phyloP scores from a whole-genome alignment of 2,113 vertebrate species.

The Cynocephalus volans region DNA sequence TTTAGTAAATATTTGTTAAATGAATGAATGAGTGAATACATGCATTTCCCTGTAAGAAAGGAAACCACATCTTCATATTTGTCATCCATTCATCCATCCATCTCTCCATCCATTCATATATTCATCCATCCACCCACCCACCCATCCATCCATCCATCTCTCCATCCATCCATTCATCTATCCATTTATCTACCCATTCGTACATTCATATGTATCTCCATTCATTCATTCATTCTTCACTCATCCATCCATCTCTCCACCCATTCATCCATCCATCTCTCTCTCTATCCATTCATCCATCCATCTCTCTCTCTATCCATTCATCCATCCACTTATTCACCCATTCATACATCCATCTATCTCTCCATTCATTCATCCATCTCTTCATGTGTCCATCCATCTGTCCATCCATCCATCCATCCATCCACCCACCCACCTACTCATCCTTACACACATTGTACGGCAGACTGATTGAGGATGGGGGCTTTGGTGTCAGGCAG shows the following conservation, averaged over 20 bases:
- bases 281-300: neutral
- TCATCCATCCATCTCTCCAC: neutral
- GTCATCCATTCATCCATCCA: neutral
- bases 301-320: neutral
- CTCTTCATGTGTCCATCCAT: neutral
- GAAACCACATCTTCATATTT: neutral
- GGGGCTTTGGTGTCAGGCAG: neutral
- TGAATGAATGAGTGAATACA: neutral
- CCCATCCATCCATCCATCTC: neutral
- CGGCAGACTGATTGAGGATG: neutral
- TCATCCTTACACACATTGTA: neutral
- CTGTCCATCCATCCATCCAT: too few relatives aligned
- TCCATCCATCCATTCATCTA: neutral
- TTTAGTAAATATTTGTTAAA: neutral
- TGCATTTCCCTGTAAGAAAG: neutral
- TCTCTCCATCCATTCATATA: neutral
- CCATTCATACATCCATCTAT: neutral
- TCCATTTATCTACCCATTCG: neutral
- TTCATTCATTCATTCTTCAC: neutral
- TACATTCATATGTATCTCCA: too few relatives aligned
- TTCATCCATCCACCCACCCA: neutral
- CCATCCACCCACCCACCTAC: neutral
- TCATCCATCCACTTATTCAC: neutral
- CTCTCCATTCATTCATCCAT: neutral
- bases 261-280: too few relatives aligned